Base-by-base conservation (phyloP, 2,113 vertebrate species). In the Melanerpes aurifrons region DNA sequence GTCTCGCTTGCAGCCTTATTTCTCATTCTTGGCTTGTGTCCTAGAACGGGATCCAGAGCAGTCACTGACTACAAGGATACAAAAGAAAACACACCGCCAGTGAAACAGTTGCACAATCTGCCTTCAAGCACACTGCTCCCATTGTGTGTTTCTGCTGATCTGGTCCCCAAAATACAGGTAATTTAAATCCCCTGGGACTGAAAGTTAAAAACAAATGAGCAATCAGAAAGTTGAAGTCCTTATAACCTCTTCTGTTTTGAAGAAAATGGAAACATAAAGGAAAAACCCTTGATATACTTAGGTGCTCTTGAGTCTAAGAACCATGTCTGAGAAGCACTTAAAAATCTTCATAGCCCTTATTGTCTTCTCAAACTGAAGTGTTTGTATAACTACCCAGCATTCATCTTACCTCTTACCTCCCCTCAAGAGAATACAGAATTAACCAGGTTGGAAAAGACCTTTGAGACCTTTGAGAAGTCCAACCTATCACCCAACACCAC, bases 21-120 rank as follows among this genome's bases (percentile, higher is more conserved):
- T 92, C 83, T 67, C 90, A 72, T 87, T 92, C 73, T 93, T 96
- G 89, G 93, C 19, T 92, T 68, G 40, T 72, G 94, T 95, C 95
- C 94, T 88, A 90, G 73, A 86, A 63, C 6, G 4, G 77, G 56
- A 75, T 95, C 87, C 77, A 91, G 90, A 95, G 91, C 85, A 93
- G 85, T 73, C 92, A 56, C 90, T 76, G 86, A 92, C 86, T 94
- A 58, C 45, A 59, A 69, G 0, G 1, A 25, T 84, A 86, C 84
- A 90, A 94, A 95, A 84, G 82, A 83, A 93, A 96, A 87, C 53
- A 69, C 45, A 21, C 18, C 54, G 68, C 86, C 83, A 83, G 86
- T 85, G 77, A 89, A 95, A 90, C 90, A 90, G 59, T 94, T 88
- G 82, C 69, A 81, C 82, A 90, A 35, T 75, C 82, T 0, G 6